Evolutionary conservation across 1,140 invertebrate species (phyloP).

Genomic region (Harpegnathos saltator): DNA sequence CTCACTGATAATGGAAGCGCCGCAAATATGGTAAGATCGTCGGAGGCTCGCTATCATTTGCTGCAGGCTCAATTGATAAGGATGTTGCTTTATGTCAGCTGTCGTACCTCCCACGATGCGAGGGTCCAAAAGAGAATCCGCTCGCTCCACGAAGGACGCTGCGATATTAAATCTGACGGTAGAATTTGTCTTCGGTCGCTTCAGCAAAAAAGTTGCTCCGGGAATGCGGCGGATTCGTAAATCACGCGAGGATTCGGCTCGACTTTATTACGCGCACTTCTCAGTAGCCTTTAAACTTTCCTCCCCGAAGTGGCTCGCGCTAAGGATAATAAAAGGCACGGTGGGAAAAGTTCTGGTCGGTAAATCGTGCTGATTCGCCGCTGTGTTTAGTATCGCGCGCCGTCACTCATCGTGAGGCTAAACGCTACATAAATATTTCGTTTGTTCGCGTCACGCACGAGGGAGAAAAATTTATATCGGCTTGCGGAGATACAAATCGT

Average conservation of each 20-base stretch:
- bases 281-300: constrained; percentile 12
- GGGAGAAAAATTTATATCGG: background rate
- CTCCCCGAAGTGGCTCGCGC: background rate
- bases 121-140: constrained; percentile 38
- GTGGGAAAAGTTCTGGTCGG: constrained; percentile 6
- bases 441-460: no score
- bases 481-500: constrained; percentile 16
- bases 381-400: background rate
- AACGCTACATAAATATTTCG: background rate
- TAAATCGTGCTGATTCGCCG: constrained; percentile 39
- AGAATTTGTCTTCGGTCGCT: constrained; percentile 41
- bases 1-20: constrained; percentile 84
- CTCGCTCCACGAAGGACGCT: constrained; percentile 13
- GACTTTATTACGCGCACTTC: constrained; percentile 38
- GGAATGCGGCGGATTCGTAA: constrained; percentile 40
- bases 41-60: no score
- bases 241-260: constrained; percentile 42
- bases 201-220: constrained; percentile 45
- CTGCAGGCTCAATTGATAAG: constrained; percentile 79
- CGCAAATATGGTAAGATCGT: constrained; percentile 85
- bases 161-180: constrained; percentile 35
- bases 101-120: constrained; percentile 78
- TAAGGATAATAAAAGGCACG: constrained; percentile 28
- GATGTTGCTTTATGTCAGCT: constrained; percentile 77
- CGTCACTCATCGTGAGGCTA: constrained; percentile 23